Conservation (phyloP, 2,113 vertebrate genomes). For the Megatriorchis doriae region DNA sequence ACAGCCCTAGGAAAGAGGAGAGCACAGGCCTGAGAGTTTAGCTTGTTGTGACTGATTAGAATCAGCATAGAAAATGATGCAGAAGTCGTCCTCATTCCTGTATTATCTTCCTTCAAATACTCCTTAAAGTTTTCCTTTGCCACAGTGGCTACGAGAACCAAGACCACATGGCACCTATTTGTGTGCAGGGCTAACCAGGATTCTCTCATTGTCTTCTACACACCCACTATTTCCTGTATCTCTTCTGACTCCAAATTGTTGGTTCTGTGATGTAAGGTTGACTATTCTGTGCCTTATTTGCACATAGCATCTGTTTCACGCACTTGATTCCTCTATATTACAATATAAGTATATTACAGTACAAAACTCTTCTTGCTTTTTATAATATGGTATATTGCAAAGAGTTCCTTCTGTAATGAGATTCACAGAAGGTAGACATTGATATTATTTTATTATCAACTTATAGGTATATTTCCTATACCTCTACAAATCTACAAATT, state of each 20-base stretch:
- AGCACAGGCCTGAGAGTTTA: neutral
- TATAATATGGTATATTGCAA: neutral
- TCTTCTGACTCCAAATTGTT: neutral
- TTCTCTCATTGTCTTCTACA: neutral
- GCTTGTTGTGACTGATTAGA: neutral
- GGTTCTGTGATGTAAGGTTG: neutral
- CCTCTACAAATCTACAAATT: neutral
- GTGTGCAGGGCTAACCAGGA: neutral
- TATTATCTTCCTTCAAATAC: neutral
- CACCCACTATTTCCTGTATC: neutral
- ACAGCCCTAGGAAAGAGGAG: neutral
- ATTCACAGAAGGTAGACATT: neutral
- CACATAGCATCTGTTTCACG: neutral
- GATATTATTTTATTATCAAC: neutral
- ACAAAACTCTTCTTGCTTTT: neutral
- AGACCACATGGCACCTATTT: neutral
- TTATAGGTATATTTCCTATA: neutral
- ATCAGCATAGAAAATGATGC: neutral
- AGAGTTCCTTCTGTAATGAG: neutral
- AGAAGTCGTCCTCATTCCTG: neutral
- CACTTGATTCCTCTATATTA: neutral
- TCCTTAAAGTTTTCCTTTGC: neutral
- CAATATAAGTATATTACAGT: neutral
- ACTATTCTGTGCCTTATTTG: neutral
- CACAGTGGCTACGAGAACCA: neutral